Evolutionary conservation across 2,113 vertebrate species (phyloP), one percentile per base, ranked within the genome.

Genomic region (Colossoma macropomum): DNA sequence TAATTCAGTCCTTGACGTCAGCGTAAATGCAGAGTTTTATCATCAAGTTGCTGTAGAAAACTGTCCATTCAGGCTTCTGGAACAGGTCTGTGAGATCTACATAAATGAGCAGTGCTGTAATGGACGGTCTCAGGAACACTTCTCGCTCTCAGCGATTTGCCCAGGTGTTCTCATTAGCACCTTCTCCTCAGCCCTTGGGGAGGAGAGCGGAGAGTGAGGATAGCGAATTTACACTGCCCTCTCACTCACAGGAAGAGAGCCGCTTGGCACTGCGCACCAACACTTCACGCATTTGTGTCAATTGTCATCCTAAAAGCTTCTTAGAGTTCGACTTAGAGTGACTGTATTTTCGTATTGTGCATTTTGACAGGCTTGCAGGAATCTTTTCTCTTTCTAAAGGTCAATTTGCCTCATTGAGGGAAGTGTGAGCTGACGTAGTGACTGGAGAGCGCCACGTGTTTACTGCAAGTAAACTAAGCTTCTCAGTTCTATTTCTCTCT

Each of bases 121-220:
- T 50, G 23, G 66, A 73, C 19, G 8, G 27, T 73, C 62, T 65
- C 28, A 52, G 83, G 79, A 88, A 86, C 84, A 87, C 54, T 52
- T 86, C 80, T 88, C 45, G 73, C 85, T 86, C 80, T 85, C 71
- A 77, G 79, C 77, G 75, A 80, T 87, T 82, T 75, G 77, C 48
- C 87, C 83, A 85, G 72, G 23, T 86, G 87, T 87, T 83, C 73
- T 87, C 78, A 86, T 89, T 87, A 84, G 76, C 79, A 80, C 70
- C 38, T 41, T 83, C 69, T 81, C 59, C 77, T 27, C 66, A 23
- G 70, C 54, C 77, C 52, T 85, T 27, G 1, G 68, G 77, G 79
- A 82, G 3, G 38, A 68, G 75, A 78, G 50, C 71, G 60, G 63
- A 81, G 19, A 52, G 23, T 77, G 79, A 32, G 70, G 32, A 80